These are phyloP conservation scores for Naja naja DNA, from an alignment of 2,113 vertebrate genomes.

Conservation along the genomic window DNA sequence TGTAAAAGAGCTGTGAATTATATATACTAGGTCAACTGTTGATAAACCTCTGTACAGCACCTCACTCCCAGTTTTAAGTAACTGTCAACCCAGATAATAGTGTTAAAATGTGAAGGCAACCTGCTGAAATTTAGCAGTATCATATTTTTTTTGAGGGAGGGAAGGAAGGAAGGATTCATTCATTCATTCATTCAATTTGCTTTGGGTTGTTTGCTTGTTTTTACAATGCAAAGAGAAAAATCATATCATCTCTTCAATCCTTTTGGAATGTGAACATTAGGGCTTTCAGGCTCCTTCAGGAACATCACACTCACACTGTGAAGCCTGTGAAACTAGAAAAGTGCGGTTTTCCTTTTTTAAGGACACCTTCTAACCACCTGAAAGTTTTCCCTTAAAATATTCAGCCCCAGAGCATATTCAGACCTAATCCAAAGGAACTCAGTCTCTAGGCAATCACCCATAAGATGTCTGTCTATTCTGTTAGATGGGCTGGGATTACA, in stretches of 20 bases:
- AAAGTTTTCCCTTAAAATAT: neutral
- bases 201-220: neutral
- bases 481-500: neutral
- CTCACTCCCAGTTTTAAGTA: neutral
- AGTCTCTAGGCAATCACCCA: neutral
- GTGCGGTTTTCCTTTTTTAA: neutral
- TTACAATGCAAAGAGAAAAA: neutral
- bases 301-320: neutral
- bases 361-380: neutral
- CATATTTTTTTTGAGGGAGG: too few relatives aligned
- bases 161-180: neutral
- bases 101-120: neutral
- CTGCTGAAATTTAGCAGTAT: neutral
- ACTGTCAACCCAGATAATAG: neutral
- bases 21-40: neutral
- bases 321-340: neutral
- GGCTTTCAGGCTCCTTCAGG: neutral
- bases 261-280: neutral
- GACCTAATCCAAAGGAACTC: neutral
- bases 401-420: neutral
- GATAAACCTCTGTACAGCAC: neutral
- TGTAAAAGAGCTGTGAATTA: neutral
- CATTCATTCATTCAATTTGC: neutral
- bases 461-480: neutral
- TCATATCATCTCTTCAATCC: neutral